Percentiles rank a stretch among this genome's conserved stretches.
phyloP scores from a whole-genome alignment of 1,140 invertebrate genomes.

The Macrocentrus cingulum region DNA sequence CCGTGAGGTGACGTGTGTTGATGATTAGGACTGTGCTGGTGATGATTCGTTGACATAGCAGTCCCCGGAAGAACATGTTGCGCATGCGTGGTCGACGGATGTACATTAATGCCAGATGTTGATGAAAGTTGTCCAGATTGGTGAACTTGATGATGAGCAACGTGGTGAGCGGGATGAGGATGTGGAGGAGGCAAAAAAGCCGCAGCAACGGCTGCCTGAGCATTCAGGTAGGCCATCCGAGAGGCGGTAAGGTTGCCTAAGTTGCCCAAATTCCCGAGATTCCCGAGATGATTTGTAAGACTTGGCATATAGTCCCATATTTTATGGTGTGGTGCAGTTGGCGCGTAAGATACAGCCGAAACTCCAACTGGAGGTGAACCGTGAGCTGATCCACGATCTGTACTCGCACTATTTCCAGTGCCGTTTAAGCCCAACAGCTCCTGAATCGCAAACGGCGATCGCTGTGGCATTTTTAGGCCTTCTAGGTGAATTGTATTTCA shows the following conservation, averaged over 20 bases:
- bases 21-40: conserved; percentile 51
- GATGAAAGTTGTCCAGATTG: conserved; percentile 51
- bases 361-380: conserved; percentile 60
- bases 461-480: conserved; percentile 68
- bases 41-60: conserved; percentile 48
- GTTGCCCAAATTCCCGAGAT: conserved; percentile 49
- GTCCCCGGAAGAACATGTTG: conserved; percentile 54
- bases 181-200: conserved; percentile 76
- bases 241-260: conserved; percentile 65
- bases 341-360: conserved; percentile 55
- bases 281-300: conserved; percentile 53
- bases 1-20: conserved; percentile 54
- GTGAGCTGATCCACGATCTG: conserved; percentile 53
- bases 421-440: conserved; percentile 79
- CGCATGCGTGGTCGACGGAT: conserved; percentile 52
- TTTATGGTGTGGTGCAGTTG: conserved; percentile 57
- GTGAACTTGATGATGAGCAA: conserved; percentile 56
- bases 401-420: conserved; percentile 49
- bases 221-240: conserved; percentile 83
- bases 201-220: conserved; percentile 83
- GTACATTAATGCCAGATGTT: conserved; percentile 52
- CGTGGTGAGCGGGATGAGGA: conserved; percentile 56
- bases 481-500: conserved; percentile 29
- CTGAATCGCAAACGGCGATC: conserved; percentile 89
- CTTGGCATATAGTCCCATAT: conserved; percentile 58